Base-by-base conservation (phyloP, 2,113 vertebrate species). In the Falco punctatus region DNA sequence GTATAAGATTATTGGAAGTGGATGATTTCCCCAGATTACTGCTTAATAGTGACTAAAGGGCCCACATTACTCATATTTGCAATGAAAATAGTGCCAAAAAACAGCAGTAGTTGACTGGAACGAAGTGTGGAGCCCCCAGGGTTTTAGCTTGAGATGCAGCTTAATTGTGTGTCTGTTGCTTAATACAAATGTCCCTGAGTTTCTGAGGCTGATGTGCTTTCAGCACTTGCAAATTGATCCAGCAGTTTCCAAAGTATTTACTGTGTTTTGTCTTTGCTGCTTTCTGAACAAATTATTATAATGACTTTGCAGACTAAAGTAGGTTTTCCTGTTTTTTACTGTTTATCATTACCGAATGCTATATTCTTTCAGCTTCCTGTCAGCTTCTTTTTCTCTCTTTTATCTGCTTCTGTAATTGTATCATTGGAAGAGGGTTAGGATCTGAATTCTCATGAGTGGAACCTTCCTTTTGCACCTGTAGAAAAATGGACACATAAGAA, bases 1-100 rank as follows among this genome's bases (percentile, higher is more conserved):
- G 96, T 94, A 97, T 97, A 96, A 98, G 97, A 97, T 98, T 98
- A 98, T 98, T 98, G 97, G 96, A 97, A 98, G 96, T 97, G 95
- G 95, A 97, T 98, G 97, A 98, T 98, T 98, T 98, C 97, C 98
- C 98, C 95, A 97, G 98, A 98, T 98, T 98, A 97, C 92, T 94
- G 72, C 97, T 98, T 98, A 98, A 98, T 98, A 97, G 97, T 98
- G 97, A 98, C 98, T 97, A 96, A 98, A 97, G 97, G 91, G 96
- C 94, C 92, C n/a, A 55, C 96, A 92, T 98, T 96, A 97, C 96
- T 98, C 97, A 98, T 97, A 98, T 98, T 97, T 98, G 97, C 94
- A 96, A 88, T 79, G 97, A 97, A 98, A 98, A 98, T 91, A 96
- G 92, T 98, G 97, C 96, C 97, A 98, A 95, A 95, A 92, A 89